A percentile compares a stretch with the other conserved stretches of the same genome.
Conservation (phyloP, 1,140 invertebrate genomes). For the Atopsyche davidsoni region DNA sequence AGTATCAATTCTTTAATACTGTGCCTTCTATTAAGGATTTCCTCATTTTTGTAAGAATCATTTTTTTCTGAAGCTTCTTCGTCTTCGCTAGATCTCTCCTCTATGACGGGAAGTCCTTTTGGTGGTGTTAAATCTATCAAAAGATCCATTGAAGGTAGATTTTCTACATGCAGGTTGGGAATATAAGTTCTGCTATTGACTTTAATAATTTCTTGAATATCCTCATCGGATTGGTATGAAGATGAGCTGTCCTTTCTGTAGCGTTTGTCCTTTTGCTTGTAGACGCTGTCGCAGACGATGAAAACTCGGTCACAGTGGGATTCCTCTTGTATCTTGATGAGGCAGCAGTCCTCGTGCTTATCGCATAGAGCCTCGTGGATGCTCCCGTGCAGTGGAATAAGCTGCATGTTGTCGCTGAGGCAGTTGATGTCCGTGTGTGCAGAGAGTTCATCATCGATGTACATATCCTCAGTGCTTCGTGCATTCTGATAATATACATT, state of each 20-base stretch:
- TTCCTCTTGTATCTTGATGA: slow-evolving; percentile 38
- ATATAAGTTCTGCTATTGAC: background rate
- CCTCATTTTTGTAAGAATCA: slow-evolving; percentile 1
- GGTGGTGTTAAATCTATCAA: slow-evolving; percentile 11
- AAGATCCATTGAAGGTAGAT: slow-evolving; percentile 1
- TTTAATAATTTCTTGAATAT: slow-evolving; percentile 5
- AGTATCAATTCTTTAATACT: slow-evolving; percentile 24
- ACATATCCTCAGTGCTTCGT: slow-evolving; percentile 46
- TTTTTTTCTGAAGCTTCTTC: slow-evolving; percentile 2
- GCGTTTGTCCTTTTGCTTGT: background rate
- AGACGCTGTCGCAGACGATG: slow-evolving; percentile 17
- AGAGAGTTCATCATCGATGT: slow-evolving; percentile 47
- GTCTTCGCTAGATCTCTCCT: slow-evolving; percentile 24
- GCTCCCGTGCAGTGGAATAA: slow-evolving; percentile 41
- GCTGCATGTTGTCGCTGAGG: slow-evolving; percentile 40
- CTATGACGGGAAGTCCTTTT: slow-evolving; percentile 19
- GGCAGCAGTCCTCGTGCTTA: slow-evolving; percentile 43
- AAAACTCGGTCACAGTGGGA: slow-evolving; percentile 13
- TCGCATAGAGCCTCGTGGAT: slow-evolving; percentile 44
- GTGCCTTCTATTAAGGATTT: slow-evolving; percentile 3
- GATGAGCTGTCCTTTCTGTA: background rate
- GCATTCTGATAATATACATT: slow-evolving; percentile 44
- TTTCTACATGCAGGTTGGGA: slow-evolving; percentile 11
- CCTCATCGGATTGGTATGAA: slow-evolving; percentile 13
- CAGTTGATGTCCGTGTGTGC: slow-evolving; percentile 40